These are phyloP conservation scores for Xanthostigma xanthostigma DNA, from an alignment of 2,888 invertebrate genomes.

Conservation along the genomic window DNA sequence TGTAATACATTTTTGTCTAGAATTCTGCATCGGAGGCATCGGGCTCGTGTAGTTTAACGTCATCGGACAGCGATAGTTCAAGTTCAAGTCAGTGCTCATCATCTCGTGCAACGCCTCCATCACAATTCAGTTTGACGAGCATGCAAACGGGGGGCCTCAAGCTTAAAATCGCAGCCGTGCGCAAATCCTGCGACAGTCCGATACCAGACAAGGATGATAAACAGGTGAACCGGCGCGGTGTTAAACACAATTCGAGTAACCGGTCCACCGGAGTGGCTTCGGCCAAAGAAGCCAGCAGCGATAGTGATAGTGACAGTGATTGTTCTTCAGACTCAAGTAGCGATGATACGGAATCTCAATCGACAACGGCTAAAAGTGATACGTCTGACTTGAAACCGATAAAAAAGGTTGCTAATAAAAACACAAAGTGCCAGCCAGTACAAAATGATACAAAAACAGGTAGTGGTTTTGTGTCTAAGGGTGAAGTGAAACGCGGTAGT, in stretches of 20 bases:
- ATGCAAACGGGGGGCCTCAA: constrained; percentile 42
- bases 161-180: constrained; percentile 44
- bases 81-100: constrained; percentile 27
- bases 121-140: constrained; percentile 44
- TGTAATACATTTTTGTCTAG: constrained; percentile 20
- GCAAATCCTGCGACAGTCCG: constrained; percentile 30
- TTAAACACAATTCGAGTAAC: constrained; percentile 11
- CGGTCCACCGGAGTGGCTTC: background rate
- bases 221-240: constrained; percentile 27
- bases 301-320: constrained; percentile 26
- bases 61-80: constrained; percentile 28
- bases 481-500: constrained; percentile 1
- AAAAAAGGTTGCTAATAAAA: too few relatives aligned
- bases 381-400: constrained; percentile 13
- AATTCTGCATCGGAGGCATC: constrained; percentile 32
- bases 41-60: constrained; percentile 27
- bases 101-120: constrained; percentile 24
- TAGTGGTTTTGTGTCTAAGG: constrained; percentile 3
- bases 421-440: too few relatives aligned
- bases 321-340: constrained; percentile 20
- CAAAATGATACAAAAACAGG: constrained; percentile 15
- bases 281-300: constrained; percentile 6
- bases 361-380: constrained; percentile 5
- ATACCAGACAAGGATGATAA: constrained; percentile 26
- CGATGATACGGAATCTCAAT: constrained; percentile 4